Conservation (phyloP, 2,797 vertebrate genomes). For the Pangasius mekongensis region DNA sequence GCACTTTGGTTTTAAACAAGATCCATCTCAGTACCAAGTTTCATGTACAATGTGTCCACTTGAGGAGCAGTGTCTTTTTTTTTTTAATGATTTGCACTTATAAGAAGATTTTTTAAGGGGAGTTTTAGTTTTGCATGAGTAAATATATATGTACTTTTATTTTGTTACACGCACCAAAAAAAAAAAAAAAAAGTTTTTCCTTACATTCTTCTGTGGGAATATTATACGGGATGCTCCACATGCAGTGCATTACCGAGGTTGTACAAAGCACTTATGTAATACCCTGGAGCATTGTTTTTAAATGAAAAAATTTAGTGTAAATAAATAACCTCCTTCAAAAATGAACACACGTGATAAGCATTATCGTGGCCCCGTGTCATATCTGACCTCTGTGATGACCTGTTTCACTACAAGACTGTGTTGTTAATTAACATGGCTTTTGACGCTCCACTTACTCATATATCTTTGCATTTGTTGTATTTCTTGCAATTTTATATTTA, state of each 20-base stretch:
- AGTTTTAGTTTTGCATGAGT: not conserved
- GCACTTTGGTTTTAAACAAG: not conserved
- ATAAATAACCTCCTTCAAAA: not conserved
- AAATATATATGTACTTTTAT: not conserved
- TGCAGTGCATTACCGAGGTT: not conserved
- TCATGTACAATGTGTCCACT: too few species aligned
- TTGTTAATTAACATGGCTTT: not conserved
- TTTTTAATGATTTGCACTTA: not conserved
- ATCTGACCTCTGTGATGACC: not conserved
- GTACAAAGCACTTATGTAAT: not conserved
- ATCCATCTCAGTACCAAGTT: not conserved
- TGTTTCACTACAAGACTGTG: not conserved
- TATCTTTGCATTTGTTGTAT: not conserved
- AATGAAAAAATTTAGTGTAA: not conserved
- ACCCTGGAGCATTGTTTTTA: not conserved
- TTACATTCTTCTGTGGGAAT: not conserved
- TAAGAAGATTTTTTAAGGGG: not conserved
- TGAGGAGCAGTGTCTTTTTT: not conserved
- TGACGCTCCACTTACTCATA: not conserved
- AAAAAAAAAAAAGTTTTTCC: not conserved
- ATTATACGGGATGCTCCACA: not conserved
- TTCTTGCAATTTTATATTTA: not conserved
- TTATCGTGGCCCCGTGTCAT: not conserved
- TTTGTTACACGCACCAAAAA: not conserved
- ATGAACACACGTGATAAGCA: not conserved